These are phyloP conservation scores for Torymus texanus DNA, from an alignment of 2,888 invertebrate species.

Conservation along the genomic window DNA sequence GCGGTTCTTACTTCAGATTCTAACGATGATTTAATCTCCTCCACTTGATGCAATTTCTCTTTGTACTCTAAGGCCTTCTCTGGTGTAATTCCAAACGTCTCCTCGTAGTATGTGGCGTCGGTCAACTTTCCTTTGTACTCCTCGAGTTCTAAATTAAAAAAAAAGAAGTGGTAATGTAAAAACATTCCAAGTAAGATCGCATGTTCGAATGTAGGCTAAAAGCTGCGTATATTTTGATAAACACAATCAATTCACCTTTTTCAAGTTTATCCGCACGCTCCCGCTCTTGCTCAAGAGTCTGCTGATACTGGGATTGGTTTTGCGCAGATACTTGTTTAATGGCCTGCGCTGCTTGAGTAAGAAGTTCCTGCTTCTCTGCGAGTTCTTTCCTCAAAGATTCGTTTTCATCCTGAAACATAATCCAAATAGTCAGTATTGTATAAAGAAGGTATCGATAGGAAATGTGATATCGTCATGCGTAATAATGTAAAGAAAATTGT, in stretches of 20 bases:
- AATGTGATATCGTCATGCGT: no score
- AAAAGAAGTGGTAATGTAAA: constrained; percentile 17
- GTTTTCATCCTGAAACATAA: constrained; percentile 81
- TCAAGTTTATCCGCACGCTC: constrained; percentile 67
- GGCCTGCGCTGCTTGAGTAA: constrained; percentile 90
- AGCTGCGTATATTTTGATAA: neutral
- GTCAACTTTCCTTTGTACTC: constrained; percentile 63
- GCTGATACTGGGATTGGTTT: constrained; percentile 68
- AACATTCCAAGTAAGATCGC: neutral
- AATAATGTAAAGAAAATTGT: no score
- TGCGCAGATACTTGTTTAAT: constrained; percentile 77
- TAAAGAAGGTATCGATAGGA: no score
- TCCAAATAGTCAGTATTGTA: neutral
- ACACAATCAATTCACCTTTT: constrained; percentile 62
- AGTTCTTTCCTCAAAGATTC: constrained; percentile 86
- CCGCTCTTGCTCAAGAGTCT: constrained; percentile 67
- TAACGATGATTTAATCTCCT: constrained; percentile 69
- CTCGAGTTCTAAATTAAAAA: constrained; percentile 43
- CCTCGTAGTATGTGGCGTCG: constrained; percentile 68
- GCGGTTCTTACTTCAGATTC: constrained; percentile 67
- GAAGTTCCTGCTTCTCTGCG: constrained; percentile 87
- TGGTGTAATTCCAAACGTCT: constrained; percentile 69
- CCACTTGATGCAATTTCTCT: constrained; percentile 70
- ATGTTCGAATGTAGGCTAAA: neutral
- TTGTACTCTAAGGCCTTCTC: constrained; percentile 68